Conservation (phyloP, 2,113 vertebrate genomes). For the Chascanopsetta lugubris region DNA sequence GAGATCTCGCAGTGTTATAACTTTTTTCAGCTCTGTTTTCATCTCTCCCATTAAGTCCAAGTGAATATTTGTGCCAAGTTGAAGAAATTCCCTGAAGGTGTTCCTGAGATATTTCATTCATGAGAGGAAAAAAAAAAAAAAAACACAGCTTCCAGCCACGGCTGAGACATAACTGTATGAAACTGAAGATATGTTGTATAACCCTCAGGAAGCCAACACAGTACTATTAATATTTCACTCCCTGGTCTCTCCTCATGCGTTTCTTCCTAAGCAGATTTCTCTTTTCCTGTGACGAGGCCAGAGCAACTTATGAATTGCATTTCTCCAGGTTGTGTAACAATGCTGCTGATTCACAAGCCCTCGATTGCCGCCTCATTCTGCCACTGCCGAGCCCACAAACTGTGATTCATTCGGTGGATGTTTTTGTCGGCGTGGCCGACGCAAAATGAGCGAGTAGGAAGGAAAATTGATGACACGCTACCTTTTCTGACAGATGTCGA, state of each 20-base stretch:
- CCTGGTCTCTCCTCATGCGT: neutral
- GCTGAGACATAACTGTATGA: neutral
- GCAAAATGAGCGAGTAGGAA: too few species aligned
- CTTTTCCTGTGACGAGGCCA: neutral
- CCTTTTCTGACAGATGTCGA: neutral
- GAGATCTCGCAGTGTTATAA: neutral
- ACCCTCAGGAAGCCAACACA: neutral
- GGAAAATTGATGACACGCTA: too few species aligned
- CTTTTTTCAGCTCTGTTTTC: neutral
- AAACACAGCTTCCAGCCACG: neutral
- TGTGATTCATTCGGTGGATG: conserved; percentile 15
- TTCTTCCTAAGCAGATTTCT: neutral
- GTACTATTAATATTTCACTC: neutral
- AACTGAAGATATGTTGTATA: neutral
- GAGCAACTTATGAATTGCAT: neutral
- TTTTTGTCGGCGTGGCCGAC: neutral
- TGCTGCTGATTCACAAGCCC: neutral
- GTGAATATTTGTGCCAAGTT: neutral
- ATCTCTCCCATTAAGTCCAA: neutral
- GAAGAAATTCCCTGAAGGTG: neutral
- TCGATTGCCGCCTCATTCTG: conserved; percentile 40
- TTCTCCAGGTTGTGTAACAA: conserved; percentile 35
- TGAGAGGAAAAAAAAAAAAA: neutral
- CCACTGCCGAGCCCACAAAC: conserved; percentile 36
- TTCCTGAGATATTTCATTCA: neutral